A percentile compares a stretch with the other conserved stretches of the same genome.
Evolutionary conservation across 2,113 vertebrate genomes (phyloP).

Genomic region (Aix galericulata): DNA sequence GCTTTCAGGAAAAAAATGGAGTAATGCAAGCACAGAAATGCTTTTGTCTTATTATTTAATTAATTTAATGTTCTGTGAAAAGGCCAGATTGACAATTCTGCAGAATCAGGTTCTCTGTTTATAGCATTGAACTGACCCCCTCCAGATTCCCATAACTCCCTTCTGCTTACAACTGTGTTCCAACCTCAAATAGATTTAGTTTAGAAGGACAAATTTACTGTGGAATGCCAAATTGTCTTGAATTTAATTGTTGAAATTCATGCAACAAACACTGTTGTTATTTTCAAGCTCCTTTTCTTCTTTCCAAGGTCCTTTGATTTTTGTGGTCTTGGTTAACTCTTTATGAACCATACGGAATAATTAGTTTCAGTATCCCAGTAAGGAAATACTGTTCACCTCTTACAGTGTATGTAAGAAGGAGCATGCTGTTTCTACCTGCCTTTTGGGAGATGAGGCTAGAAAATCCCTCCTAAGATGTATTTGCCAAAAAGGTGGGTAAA

Average conservation of each 20-base stretch:
- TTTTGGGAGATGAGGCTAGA: not conserved
- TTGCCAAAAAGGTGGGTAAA: not conserved
- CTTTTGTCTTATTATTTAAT: conserved; percentile 38
- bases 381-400: not conserved
- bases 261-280: not conserved
- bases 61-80: conserved; percentile 32
- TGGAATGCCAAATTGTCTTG: not conserved
- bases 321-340: not conserved
- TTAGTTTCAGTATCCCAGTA: not conserved
- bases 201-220: not conserved
- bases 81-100: not conserved
- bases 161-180: not conserved
- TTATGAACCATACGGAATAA: not conserved
- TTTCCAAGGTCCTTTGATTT: not conserved
- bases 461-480: not conserved
- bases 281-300: not conserved
- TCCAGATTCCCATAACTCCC: accelerated
- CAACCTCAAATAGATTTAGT: not conserved
- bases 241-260: not conserved
- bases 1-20: not conserved
- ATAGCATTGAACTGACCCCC: not conserved
- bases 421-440: not conserved
- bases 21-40: conserved; percentile 9
- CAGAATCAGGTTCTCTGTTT: not conserved
- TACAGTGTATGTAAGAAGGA: not conserved